A percentile compares a stretch with the other conserved stretches of the same genome.
Conservation (phyloP, 2,797 vertebrate genomes). For the Morelia viridis region DNA sequence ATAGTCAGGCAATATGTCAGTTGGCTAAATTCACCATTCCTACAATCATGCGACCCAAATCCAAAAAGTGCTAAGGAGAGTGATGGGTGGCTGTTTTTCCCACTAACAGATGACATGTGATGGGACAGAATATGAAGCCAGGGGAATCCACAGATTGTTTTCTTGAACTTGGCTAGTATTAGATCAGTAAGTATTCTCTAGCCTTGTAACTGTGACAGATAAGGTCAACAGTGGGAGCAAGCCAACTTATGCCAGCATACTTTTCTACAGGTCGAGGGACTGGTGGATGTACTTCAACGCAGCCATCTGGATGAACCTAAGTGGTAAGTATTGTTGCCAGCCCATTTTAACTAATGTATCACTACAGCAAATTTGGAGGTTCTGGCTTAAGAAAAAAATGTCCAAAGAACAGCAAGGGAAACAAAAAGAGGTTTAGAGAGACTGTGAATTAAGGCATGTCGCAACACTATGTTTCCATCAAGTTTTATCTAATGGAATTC, state of each 20-base stretch:
- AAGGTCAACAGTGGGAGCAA: neutral
- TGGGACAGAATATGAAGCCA: neutral
- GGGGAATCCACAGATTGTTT: neutral
- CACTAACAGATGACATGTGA: neutral
- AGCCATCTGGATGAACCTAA: neutral
- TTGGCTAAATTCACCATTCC: neutral
- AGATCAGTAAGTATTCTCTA: neutral
- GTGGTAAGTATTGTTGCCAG: neutral
- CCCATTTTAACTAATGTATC: neutral
- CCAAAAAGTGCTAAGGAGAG: neutral
- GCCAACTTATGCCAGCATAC: neutral
- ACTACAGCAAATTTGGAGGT: neutral
- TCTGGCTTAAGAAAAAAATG: neutral
- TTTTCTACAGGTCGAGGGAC: neutral
- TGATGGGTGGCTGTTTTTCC: neutral
- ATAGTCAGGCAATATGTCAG: neutral
- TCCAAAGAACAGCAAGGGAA: neutral
- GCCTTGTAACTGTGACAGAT: neutral
- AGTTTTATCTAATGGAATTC: too few species aligned
- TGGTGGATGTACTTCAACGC: neutral
- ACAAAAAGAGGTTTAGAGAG: neutral
- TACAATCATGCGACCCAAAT: neutral
- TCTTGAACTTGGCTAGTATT: neutral
- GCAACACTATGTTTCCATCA: too few species aligned
- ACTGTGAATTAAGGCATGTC: neutral